Base-by-base conservation (phyloP, 2,113 vertebrate species). In the Phalacrocorax carbo region DNA sequence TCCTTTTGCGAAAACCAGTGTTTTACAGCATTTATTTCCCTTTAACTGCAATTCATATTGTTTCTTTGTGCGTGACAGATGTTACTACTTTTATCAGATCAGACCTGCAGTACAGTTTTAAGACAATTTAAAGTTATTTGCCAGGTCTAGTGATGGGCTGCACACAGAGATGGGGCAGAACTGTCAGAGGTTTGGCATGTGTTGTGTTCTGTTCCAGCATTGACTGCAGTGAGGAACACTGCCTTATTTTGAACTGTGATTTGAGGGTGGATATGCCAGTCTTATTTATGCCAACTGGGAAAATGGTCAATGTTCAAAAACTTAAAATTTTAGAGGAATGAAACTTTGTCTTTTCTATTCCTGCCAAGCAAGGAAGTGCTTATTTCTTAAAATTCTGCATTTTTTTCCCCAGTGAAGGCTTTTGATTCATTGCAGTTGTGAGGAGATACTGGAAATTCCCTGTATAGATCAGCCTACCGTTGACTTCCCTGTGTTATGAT, bases 371-470 rank as follows among this genome's bases (percentile, higher is more conserved):
- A 38, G n/a, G 34, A 60, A 49, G 3, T 65, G 18, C 29, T 82
- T 42, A 38, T 77, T 82, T 82, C 20, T 58, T 92, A 42, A 66
- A 72, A 75, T 49, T 51, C 13, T 62, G 7, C 6, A 1, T 77
- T 69, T 82, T 82, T 82, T 15, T 1, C 8, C 34, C 2, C 19
- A 15, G 0, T 46, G 20, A 34, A 14, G 0, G 0, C 57, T 91
- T 90, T 58, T 68, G 15, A 60, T 91, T 79, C 64, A 58, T 22
- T 36, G 15, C 22, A 51, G 18, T 70, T 73, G 30, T n/a, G 71
- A 80, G 34, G 68, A n/a, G 60, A 40, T 30, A 27, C 20, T 85
- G 26, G n/a, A 70, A 13, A 23, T 87, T 95, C 23, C 30, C 42
- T 8, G 11, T 46, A 29, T 0, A 51, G 48, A 32, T 82, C 46